These are phyloP conservation scores for Drosophila mulleri DNA, from an alignment of 2,888 invertebrate species.

Conservation along the genomic window DNA sequence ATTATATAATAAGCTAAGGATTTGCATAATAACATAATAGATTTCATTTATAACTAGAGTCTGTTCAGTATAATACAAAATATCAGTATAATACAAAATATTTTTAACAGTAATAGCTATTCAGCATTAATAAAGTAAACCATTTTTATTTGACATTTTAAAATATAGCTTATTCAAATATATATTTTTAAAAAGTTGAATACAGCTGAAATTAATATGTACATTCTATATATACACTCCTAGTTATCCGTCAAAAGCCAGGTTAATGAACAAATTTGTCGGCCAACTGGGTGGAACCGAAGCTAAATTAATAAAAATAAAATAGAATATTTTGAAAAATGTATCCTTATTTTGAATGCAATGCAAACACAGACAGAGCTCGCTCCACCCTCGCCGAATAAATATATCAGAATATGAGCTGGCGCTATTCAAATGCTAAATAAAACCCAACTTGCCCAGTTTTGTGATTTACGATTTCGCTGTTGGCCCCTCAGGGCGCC, in stretches of 20 bases:
- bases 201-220: not conserved
- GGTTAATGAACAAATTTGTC: not conserved
- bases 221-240: not conserved
- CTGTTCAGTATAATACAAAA: too few species aligned
- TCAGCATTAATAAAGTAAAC: too few species aligned
- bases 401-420: not conserved
- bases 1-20: not conserved
- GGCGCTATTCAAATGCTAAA: conserved; percentile 14
- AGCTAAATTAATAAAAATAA: not conserved
- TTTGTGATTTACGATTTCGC: conserved; percentile 63
- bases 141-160: too few species aligned
- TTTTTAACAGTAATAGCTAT: too few species aligned
- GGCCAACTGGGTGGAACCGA: conserved; percentile 2
- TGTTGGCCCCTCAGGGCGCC: conserved; percentile 40
- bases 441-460: conserved; percentile 48
- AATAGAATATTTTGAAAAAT: conserved; percentile 3
- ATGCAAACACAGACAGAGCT: not conserved
- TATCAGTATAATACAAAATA: too few species aligned
- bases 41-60: too few species aligned
- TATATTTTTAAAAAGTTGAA: not conserved
- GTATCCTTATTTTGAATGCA: not conserved
- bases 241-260: not conserved
- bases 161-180: not conserved
- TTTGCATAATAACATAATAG: not conserved
- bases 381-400: conserved; percentile 27